Evolutionary conservation across 1,140 invertebrate genomes (phyloP), one percentile per base, ranked within the genome.

Genomic region (Diachasmimorpha longicaudata): DNA sequence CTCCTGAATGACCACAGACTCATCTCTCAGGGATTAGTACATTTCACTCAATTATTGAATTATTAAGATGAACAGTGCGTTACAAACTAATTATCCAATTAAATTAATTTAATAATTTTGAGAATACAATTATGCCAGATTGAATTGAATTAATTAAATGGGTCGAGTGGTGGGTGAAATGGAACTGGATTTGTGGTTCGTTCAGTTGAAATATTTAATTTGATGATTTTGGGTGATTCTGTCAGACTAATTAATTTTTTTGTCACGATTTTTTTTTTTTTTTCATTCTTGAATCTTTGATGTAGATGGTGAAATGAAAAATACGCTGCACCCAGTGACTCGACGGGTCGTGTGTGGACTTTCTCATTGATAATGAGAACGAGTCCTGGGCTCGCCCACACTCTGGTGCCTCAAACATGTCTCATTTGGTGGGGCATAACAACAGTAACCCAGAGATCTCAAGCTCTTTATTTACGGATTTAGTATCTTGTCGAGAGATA

Each of bases 331-430:
- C 75, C 75, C 71, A 72, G 66, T 73, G 75, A 77, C 70, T 69
- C 55, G 48, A 37, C 55, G 55, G 23, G 48, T 63, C 55, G 21
- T 21, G 63, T 23, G 71, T 69, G 44, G 21, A 76, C 74, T 76
- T 76, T 76, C 74, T 71, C 70, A 58, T 76, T 71, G 37, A 76
- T 76, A 76, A 76, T 76, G 37, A 48, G 52, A 73, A 72, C 75
- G 58, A 72, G 63, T 73, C 44, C 70, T 69, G 25, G 52, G 70
- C 70, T n/a, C 63, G 13, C n/a, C 67, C 63, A 72, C 63, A 72
- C 72, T 21, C 13, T 36, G 11, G 52, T 48, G 36, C 37, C 36
- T 48, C 73, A 44, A 44, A 68, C 19, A 23, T 63, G 19, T 23
- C 58, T 63, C 23, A 63, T 70, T 37, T 37, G n/a, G 37, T 11